Base-by-base conservation (phyloP, 2,113 vertebrate species). In the Gobius niger region DNA sequence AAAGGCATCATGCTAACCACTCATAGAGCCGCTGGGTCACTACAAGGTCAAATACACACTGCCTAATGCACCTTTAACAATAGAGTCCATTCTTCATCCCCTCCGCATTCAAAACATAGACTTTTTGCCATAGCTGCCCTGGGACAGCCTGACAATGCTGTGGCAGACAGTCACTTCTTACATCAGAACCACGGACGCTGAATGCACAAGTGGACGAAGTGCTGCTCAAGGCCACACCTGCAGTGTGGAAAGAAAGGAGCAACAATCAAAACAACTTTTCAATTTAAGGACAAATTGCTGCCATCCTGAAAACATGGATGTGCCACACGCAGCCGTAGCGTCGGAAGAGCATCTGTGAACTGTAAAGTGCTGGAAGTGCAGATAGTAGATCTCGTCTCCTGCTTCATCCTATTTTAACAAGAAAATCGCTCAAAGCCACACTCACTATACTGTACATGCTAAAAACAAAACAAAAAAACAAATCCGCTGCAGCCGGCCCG, bases 311-410 rank as follows among this genome's bases (percentile, higher is more conserved):
- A 64, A 16, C 53, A 73, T 74, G 64, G 12, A 59, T 78, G 75
- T 67, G 82, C 75, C 68, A 52, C 11, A 63, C 77, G 74, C 76
- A 67, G 70, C 51, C 18, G 73, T 71, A 80, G 47, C 47, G 47
- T 34, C 3, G 24, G 24, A 66, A 87, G 79, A 72, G 75, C 68
- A 76, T 62, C 72, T 70, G 65, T 80, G 77, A 84, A 87, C 72
- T 82, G 68, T 81, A 82, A 86, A 86, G 75, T 71, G 73, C 84
- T 70, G 78, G 70, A 76, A 86, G 82, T 78, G 81, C 83, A 84
- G 85, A 85, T 81, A 69, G 78, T 84, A 63, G 69, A 57, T 73
- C 78, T 77, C 51, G 69, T 75, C 49, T 54, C 72, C 69, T 72
- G 69, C 66, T 78, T 75, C 79, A 73, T 65, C 80, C 62, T 77